phyloP scores from a whole-genome alignment of 2,888 invertebrate species.

The Adelognathus sp. region DNA sequence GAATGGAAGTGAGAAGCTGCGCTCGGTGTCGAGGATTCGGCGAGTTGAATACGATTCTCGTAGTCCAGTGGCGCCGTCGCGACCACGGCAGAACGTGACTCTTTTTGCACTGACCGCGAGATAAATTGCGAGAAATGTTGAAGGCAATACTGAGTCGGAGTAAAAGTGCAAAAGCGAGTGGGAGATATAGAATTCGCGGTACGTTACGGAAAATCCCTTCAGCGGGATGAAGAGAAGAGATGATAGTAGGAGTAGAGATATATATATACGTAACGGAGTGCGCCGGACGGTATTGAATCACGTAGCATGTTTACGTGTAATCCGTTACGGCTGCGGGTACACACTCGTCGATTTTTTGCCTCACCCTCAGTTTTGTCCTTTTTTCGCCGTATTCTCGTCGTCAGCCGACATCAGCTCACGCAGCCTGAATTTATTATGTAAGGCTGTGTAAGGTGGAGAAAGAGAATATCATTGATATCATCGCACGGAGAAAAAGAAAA shows the following conservation, averaged over 20 bases:
- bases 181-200: slow-evolving; percentile 2
- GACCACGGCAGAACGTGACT: slow-evolving; percentile 45
- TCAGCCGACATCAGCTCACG: not conserved
- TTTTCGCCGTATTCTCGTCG: not conserved
- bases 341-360: slow-evolving; percentile 18
- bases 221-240: slow-evolving; percentile 9
- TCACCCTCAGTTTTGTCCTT: not conserved
- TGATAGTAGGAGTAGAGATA: slow-evolving; percentile 21
- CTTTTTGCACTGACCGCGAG: slow-evolving; percentile 56
- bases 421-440: not conserved
- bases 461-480: not conserved
- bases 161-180: not conserved
- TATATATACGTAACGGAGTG: slow-evolving; percentile 26
- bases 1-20: slow-evolving; percentile 9
- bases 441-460: not conserved
- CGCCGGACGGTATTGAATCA: slow-evolving; percentile 69
- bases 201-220: slow-evolving; percentile 10
- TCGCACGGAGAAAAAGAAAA: not conserved
- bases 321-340: slow-evolving; percentile 54
- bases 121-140: slow-evolving; percentile 58
- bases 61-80: slow-evolving; percentile 6
- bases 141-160: slow-evolving; percentile 10
- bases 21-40: slow-evolving; percentile 6
- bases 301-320: slow-evolving; percentile 68
- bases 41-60: slow-evolving; percentile 37